These are phyloP conservation scores for Cydia splendana DNA, from an alignment of 1,140 invertebrate genomes.

Conservation along the genomic window DNA sequence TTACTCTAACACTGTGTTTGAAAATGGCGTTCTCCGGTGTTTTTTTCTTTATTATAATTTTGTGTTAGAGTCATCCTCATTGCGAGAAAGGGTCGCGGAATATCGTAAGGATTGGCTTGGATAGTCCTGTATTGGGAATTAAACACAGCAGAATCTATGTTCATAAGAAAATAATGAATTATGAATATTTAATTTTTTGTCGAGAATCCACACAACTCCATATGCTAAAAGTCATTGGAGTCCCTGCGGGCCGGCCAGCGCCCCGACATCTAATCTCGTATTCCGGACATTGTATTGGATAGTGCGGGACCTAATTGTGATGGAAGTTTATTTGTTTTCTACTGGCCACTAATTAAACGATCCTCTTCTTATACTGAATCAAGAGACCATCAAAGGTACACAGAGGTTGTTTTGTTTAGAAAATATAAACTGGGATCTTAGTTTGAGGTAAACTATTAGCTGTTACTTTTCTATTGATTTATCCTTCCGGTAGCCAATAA, in stretches of 20 bases:
- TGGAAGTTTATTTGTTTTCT: constrained; percentile 32
- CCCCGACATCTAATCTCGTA: constrained; percentile 27
- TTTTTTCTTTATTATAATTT: too few relatives aligned
- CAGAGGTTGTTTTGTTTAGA: not conserved
- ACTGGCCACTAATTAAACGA: constrained; percentile 26
- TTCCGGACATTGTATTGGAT: constrained; percentile 26
- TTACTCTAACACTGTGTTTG: too few relatives aligned
- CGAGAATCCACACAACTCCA: not conserved
- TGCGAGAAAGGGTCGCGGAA: too few relatives aligned
- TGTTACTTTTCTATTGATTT: not conserved
- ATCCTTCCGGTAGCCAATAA: not conserved
- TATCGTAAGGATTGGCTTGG: too few relatives aligned
- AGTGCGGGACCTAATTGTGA: constrained; percentile 26
- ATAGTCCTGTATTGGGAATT: too few relatives aligned
- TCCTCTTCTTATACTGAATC: not conserved
- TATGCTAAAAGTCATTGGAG: not conserved
- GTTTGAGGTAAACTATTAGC: not conserved
- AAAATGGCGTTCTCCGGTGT: too few relatives aligned
- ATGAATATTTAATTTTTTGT: not conserved
- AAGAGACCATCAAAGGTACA: not conserved
- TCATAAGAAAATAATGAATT: too few relatives aligned
- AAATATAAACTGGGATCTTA: not conserved
- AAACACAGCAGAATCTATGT: too few relatives aligned
- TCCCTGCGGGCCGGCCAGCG: not conserved
- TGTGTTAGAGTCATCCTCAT: too few relatives aligned